These are phyloP conservation scores for Sycobia sp. DNA, from an alignment of 1,140 invertebrate species.

Conservation along the genomic window DNA sequence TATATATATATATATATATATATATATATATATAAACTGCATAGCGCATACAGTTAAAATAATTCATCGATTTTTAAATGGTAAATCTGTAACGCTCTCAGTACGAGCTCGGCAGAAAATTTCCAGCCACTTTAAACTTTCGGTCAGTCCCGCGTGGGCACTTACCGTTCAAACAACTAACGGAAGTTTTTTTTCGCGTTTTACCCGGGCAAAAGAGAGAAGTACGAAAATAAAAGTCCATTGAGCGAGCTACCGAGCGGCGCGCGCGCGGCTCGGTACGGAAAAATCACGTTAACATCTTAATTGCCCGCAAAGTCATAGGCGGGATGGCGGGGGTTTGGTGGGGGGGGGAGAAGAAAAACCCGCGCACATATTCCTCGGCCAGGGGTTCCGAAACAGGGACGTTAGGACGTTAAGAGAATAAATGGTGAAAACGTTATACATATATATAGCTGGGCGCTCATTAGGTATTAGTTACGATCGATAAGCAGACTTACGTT, in stretches of 20 bases:
- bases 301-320: not conserved
- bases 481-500: too few relatives aligned
- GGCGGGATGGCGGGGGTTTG: too few relatives aligned
- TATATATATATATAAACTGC: too few relatives aligned
- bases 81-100: not conserved
- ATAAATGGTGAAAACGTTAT: not conserved
- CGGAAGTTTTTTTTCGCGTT: constrained; percentile 31
- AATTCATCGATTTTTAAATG: constrained; percentile 20
- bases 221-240: constrained; percentile 16
- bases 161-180: constrained; percentile 19
- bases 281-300: constrained; percentile 9
- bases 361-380: too few relatives aligned
- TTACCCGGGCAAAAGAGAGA: constrained; percentile 3
- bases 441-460: too few relatives aligned
- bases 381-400: too few relatives aligned
- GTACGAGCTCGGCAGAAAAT: constrained; percentile 24
- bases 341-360: too few relatives aligned
- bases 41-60: constrained; percentile 13
- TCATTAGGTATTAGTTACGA: too few relatives aligned
- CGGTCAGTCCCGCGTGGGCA: not conserved
- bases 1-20: too few relatives aligned
- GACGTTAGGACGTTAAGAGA: too few relatives aligned
- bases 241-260: too few relatives aligned
- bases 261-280: too few relatives aligned
- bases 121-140: constrained; percentile 16